Base-by-base conservation (phyloP, 1,140 invertebrate species). In the Thaumetopoea pityocampa region DNA sequence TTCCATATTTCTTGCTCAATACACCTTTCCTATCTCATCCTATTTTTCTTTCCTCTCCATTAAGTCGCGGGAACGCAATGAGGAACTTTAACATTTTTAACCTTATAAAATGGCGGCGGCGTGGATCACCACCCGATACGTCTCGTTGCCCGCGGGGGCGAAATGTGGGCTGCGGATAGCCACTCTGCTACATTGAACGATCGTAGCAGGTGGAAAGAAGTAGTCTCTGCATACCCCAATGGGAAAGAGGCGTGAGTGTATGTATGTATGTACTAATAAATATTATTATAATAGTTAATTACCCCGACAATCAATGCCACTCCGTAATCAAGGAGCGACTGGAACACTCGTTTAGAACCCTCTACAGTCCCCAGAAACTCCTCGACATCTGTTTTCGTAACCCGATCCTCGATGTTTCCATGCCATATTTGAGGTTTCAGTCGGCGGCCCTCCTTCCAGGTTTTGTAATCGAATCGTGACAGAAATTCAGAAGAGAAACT, bases 321-420 rank as follows among this genome's bases (percentile, higher is more conserved):
- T 6, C 86, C 86, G 48, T 85, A 85, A 24, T 78, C 76, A 2
- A 86, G 41, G 2, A 88, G 52, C 11, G 83, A 85, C 29, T 77
- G 55, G 19, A 87, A 71, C 14, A 87, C 72, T 19, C 22, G 33
- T 9, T 43, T 66, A 5, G 74, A 47, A 16, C 68, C 83, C 14
- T 66, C 55, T 10, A 53, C 51, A 15, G 71, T 54, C 9, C 67
- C 58, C 8, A 85, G 54, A 49, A 83, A 86, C 18, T 73, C 42
- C 5, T 80, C 47, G 4, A 72, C 61, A n/a, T 64, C 37, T 1
- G 85, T 40, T 34, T 35, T 60, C 0, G 66, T 47, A 8, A 85
- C 47, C 49, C 73, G 64, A 3, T 58, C 35, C 2, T 40, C 35
- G 7, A 84, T 57, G 8, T 40, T 22, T 3, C 76, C 73, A 17